Percentiles rank a stretch among this genome's conserved stretches.
phyloP scores from a whole-genome alignment of 2,113 vertebrate species.

The Ammodytes dubius region DNA sequence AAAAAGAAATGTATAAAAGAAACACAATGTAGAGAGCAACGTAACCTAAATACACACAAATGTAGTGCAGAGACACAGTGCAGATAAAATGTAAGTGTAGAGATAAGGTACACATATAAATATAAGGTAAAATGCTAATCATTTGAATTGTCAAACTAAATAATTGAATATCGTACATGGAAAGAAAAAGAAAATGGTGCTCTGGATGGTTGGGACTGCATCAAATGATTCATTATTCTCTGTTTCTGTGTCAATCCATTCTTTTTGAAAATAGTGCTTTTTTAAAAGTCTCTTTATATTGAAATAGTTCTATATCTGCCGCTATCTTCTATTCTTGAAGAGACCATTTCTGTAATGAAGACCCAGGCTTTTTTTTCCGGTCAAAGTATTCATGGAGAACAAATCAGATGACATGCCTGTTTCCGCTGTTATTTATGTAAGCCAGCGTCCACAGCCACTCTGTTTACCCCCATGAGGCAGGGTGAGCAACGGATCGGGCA shows the following conservation, averaged over 20 bases:
- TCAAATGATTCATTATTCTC: neutral
- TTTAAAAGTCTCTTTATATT: too few relatives aligned
- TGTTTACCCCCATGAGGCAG: conserved; percentile 2
- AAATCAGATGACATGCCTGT: conserved; percentile 32
- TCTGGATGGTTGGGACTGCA: neutral
- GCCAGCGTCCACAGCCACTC: conserved; percentile 15
- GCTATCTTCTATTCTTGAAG: neutral
- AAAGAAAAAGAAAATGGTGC: neutral
- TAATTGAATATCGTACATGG: too few relatives aligned
- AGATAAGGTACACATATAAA: too few relatives aligned
- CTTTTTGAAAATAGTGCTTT: too few relatives aligned
- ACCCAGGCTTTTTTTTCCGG: neutral
- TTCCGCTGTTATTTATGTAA: conserved; percentile 47
- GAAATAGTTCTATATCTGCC: neutral
- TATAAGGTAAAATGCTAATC: too few relatives aligned
- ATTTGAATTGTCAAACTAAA: too few relatives aligned
- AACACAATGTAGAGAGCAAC: too few relatives aligned
- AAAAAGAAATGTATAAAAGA: too few relatives aligned
- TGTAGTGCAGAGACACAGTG: too few relatives aligned
- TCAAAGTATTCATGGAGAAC: conserved; percentile 24
- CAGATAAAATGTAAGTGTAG: too few relatives aligned
- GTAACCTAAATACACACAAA: too few relatives aligned
- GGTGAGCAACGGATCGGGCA: conserved; percentile 25
- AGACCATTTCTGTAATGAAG: conserved; percentile 1
- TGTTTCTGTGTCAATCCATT: neutral